A percentile compares a stretch with the other conserved stretches of the same genome.
phyloP scores from a whole-genome alignment of 2,113 vertebrate genomes.

The Myxocyprinus asiaticus region DNA sequence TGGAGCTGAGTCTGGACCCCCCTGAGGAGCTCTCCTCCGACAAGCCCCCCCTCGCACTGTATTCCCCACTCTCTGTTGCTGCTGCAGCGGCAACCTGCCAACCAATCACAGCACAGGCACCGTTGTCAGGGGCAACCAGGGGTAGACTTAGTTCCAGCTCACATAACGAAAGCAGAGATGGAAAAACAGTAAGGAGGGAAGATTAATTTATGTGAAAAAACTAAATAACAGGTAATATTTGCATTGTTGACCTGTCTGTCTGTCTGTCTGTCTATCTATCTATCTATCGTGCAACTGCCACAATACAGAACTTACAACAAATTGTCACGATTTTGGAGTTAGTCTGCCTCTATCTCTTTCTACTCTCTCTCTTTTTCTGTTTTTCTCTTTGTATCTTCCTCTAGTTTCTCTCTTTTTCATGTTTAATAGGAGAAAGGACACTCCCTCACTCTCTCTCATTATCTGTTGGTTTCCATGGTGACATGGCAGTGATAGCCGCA shows the following conservation, averaged over 20 bases:
- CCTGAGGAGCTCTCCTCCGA: constrained; percentile 90
- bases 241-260: not conserved
- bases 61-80: constrained; percentile 85
- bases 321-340: too few relatives aligned
- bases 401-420: not conserved
- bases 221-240: not conserved
- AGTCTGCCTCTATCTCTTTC: too few relatives aligned
- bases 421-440: constrained; percentile 27
- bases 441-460: constrained; percentile 10
- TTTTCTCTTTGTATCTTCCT: not conserved
- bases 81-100: constrained; percentile 78
- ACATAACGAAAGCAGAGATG: constrained; percentile 23
- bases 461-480: constrained; percentile 53
- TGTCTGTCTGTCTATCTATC: not conserved
- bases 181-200: not conserved
- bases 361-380: not conserved
- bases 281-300: too few relatives aligned
- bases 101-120: constrained; percentile 66
- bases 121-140: constrained; percentile 71
- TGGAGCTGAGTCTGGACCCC: constrained; percentile 92
- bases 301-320: too few relatives aligned
- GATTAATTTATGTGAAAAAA: not conserved
- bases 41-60: constrained; percentile 81
- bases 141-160: constrained; percentile 59
- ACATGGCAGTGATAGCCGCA: constrained; percentile 37